Percentiles rank a stretch among this genome's conserved stretches.
Conservation (phyloP, 2,888 invertebrate genomes). For the Prionchulus punctatus region DNA sequence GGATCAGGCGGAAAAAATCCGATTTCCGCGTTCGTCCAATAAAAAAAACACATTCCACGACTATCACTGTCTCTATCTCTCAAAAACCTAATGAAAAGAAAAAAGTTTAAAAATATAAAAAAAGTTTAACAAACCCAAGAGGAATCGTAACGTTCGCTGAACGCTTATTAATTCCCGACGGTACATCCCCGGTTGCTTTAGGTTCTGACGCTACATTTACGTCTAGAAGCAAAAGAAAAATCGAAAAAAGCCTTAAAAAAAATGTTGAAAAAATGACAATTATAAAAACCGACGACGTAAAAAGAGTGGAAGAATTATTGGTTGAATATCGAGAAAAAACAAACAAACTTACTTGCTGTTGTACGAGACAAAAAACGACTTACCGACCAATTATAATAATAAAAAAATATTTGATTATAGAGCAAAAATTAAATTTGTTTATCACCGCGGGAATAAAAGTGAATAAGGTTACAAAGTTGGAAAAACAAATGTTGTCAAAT, state of each 20-base stretch:
- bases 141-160: neutral
- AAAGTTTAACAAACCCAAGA: neutral
- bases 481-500: neutral
- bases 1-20: too few relatives aligned
- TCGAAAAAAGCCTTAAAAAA: neutral
- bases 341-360: too few relatives aligned
- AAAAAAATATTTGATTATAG: slow-evolving; percentile 3
- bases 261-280: neutral
- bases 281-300: slow-evolving; percentile 12
- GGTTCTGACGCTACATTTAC: slow-evolving; percentile 61
- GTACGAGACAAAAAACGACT: slow-evolving; percentile 9
- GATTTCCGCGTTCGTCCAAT: neutral
- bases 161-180: neutral
- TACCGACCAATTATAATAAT: slow-evolving; percentile 2
- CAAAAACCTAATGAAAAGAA: neutral
- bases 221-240: slow-evolving; percentile 41
- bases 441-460: neutral
- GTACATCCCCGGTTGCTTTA: slow-evolving; percentile 33
- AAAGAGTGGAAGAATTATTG: too few relatives aligned
- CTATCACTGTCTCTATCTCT: neutral
- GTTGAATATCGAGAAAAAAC: too few relatives aligned
- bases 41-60: neutral
- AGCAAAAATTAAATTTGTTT: neutral
- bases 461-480: neutral
- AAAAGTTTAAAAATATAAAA: neutral